Conservation (phyloP, 2,113 vertebrate genomes). For the Spea multiplicata region DNA sequence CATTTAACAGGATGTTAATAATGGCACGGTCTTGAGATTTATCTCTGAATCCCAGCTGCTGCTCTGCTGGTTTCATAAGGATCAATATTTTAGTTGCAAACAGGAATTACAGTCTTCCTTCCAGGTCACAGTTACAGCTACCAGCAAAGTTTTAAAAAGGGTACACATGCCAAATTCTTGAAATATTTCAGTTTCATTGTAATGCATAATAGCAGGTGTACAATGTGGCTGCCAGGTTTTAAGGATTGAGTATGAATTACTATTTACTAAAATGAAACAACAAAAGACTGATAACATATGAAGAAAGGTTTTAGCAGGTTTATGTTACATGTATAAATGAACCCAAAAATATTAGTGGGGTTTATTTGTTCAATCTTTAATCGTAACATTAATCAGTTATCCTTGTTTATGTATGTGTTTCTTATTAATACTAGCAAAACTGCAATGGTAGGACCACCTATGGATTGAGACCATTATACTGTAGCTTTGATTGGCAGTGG, state of each 20-base stretch:
- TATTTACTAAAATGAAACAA: conserved; percentile 55
- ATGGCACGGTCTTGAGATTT: conserved; percentile 58
- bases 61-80: conserved; percentile 48
- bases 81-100: conserved; percentile 51
- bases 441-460: no score
- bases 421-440: no score
- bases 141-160: conserved; percentile 54
- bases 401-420: no score
- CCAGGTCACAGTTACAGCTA: conserved; percentile 56
- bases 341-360: no score
- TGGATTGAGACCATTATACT: no score
- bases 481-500: no score
- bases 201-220: conserved; percentile 70
- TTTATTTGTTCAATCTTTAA: no score
- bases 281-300: conserved; percentile 52
- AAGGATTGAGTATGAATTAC: conserved; percentile 49
- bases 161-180: conserved; percentile 65
- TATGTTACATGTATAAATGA: no score
- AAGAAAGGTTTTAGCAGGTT: background rate
- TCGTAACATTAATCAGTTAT: no score
- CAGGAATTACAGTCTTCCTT: conserved; percentile 51
- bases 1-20: conserved; percentile 55
- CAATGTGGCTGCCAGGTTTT: conserved; percentile 55
- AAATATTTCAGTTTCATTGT: conserved; percentile 72
- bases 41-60: conserved; percentile 59